A percentile compares a stretch with the other conserved stretches of the same genome.
phyloP scores from a whole-genome alignment of 1,140 invertebrate genomes.

The Lepidurus couesii region DNA sequence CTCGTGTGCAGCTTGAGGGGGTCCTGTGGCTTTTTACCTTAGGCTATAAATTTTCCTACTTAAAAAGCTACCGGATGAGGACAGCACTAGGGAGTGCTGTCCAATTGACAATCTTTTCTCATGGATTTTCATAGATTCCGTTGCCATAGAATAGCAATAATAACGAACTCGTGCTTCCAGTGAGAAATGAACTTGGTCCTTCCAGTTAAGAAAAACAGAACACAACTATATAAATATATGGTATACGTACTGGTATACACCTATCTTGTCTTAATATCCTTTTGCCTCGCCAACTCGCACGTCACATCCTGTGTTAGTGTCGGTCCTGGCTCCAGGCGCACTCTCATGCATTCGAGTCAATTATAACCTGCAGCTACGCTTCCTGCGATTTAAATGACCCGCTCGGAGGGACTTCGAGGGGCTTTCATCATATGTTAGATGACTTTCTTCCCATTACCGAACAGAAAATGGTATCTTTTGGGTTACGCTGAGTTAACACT shows the following conservation, averaged over 20 bases:
- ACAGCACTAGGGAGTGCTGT: no score
- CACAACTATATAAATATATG: not conserved
- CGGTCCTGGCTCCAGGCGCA: not conserved
- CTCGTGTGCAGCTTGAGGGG: no score
- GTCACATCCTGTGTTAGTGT: slow-evolving; percentile 21
- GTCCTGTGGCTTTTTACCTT: no score
- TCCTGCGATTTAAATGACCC: slow-evolving; percentile 11
- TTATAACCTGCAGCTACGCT: slow-evolving; percentile 21
- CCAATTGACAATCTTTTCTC: no score
- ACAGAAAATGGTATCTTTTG: not conserved
- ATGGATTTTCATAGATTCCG: no score
- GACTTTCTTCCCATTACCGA: not conserved
- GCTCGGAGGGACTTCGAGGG: not conserved
- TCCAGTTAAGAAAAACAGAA: not conserved
- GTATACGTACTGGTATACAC: not conserved
- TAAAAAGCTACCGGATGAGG: no score
- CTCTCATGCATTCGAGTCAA: slow-evolving; percentile 8
- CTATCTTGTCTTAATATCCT: not conserved
- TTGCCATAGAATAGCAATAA: not conserved
- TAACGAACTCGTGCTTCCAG: not conserved
- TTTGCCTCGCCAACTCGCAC: not conserved
- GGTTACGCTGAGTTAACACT: slow-evolving; percentile 4
- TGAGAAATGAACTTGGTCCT: not conserved
- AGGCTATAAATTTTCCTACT: no score
- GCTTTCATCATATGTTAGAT: slow-evolving; percentile 12